Evolutionary conservation across 2,797 vertebrate genomes (phyloP).

Genomic region (Varecia variegata): DNA sequence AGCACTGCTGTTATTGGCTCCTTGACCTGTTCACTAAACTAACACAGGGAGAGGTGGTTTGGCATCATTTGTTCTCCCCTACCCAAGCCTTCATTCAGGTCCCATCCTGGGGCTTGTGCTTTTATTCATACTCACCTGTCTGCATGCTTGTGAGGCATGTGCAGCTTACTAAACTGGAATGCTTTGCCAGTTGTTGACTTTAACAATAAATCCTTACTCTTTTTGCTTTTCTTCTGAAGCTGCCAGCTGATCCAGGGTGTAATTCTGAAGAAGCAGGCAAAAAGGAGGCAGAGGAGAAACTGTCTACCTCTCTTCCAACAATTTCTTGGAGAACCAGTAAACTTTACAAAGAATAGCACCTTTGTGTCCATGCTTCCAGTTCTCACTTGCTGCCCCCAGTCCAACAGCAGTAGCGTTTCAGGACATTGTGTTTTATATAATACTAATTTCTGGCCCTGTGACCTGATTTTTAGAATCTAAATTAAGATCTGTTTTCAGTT

Average conservation of each 20-base stretch:
- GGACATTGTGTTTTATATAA: neutral
- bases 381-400: neutral
- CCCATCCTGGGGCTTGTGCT: neutral
- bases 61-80: neutral
- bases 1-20: neutral
- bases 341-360: neutral
- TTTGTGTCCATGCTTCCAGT: neutral
- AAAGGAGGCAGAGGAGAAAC: neutral
- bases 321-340: neutral
- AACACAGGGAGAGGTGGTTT: neutral
- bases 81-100: neutral
- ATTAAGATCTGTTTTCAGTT: constrained; percentile 1
- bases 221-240: neutral
- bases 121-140: neutral
- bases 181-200: neutral
- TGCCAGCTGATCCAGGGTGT: neutral
- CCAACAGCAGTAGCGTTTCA: neutral
- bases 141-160: neutral
- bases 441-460: neutral
- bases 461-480: constrained; percentile 6
- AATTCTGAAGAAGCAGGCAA: neutral
- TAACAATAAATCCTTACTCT: neutral
- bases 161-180: neutral
- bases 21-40: neutral
- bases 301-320: neutral